Conservation (phyloP, 2,113 vertebrate species). For the Zosterops pallidus region DNA sequence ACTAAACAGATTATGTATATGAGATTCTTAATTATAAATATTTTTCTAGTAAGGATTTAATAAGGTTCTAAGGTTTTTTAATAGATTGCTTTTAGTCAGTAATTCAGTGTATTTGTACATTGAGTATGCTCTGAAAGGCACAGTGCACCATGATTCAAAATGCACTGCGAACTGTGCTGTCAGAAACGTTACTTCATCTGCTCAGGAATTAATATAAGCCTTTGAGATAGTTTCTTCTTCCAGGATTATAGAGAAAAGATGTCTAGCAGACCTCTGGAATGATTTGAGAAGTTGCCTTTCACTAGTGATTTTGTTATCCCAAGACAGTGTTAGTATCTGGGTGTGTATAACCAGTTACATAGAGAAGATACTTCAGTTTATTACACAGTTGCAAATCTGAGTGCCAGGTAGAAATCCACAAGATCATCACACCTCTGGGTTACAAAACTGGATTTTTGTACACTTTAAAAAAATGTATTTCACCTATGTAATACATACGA, state of each 20-base stretch:
- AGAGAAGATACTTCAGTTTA: neutral
- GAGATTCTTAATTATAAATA: neutral
- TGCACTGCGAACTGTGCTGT: neutral
- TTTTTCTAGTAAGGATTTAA: neutral
- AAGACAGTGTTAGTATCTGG: neutral
- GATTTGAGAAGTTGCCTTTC: neutral
- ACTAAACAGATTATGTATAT: neutral
- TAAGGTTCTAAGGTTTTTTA: neutral
- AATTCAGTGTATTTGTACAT: neutral
- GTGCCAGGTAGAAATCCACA: neutral
- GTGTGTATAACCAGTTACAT: neutral
- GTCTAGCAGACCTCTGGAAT: neutral
- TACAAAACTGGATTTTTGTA: neutral
- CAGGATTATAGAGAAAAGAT: neutral
- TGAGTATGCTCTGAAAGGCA: neutral
- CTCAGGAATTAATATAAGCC: neutral
- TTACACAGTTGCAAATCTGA: neutral
- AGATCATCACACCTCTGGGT: neutral
- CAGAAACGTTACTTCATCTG: neutral
- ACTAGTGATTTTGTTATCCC: neutral
- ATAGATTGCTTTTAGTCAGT: neutral
- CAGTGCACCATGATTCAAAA: neutral
- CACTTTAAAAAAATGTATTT: neutral
- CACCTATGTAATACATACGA: neutral
- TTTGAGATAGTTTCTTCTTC: neutral